phyloP scores from a whole-genome alignment of 1,140 invertebrate species.

The Leptinotarsa undecemlineata region DNA sequence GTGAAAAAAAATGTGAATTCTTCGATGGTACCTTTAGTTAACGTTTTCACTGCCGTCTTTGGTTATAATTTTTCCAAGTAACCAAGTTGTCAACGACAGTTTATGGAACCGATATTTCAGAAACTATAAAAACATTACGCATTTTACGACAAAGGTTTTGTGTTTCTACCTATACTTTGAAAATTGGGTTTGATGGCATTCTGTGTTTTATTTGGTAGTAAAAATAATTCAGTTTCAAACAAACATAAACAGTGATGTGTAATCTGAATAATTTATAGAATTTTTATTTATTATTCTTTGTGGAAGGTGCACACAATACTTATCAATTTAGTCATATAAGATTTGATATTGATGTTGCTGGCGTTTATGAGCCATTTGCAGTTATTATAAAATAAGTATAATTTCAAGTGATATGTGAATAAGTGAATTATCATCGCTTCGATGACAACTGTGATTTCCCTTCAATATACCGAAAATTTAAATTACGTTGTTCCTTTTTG shows the following conservation, averaged over 20 bases:
- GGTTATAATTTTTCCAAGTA: constrained; percentile 38
- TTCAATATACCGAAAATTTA: too few relatives aligned
- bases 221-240: constrained; percentile 18
- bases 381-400: too few relatives aligned
- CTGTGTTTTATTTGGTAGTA: constrained; percentile 25
- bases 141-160: constrained; percentile 31
- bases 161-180: constrained; percentile 9
- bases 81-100: constrained; percentile 37
- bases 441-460: too few relatives aligned
- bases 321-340: too few relatives aligned
- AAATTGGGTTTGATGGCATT: constrained; percentile 20
- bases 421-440: too few relatives aligned
- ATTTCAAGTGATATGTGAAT: too few relatives aligned
- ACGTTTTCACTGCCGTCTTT: constrained; percentile 31
- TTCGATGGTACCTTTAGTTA: constrained; percentile 26
- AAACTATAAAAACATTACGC: constrained; percentile 29
- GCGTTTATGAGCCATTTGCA: too few relatives aligned
- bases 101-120: constrained; percentile 34
- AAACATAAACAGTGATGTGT: constrained; percentile 4
- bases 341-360: too few relatives aligned
- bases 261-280: constrained; percentile 18
- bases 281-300: too few relatives aligned
- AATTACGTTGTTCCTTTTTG: too few relatives aligned
- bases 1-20: constrained; percentile 32
- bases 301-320: too few relatives aligned